Evolutionary conservation across 1,140 invertebrate genomes (phyloP).

Genomic region (Lordiphosa stackelbergi): DNA sequence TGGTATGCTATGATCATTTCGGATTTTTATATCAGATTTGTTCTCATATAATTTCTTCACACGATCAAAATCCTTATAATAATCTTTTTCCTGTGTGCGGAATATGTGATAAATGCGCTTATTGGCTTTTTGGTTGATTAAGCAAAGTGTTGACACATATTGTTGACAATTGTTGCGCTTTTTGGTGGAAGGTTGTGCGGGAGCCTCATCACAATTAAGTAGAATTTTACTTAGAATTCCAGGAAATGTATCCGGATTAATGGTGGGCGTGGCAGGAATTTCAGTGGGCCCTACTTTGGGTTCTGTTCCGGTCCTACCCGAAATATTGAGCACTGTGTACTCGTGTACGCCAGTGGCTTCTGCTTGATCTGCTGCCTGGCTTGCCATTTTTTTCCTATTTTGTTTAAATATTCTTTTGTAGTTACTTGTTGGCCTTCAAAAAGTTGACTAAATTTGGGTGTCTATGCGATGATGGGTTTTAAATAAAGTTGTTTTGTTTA

Average conservation of each 20-base stretch:
- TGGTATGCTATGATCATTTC: constrained; percentile 8
- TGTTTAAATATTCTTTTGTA: neutral
- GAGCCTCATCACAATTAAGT: neutral
- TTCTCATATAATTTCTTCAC: constrained; percentile 10
- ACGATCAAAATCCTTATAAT: constrained; percentile 1
- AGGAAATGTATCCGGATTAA: constrained; percentile 12
- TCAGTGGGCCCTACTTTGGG: neutral
- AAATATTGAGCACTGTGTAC: constrained; percentile 13
- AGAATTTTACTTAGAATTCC: constrained; percentile 14
- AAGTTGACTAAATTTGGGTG: constrained; percentile 3
- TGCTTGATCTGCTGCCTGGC: no score
- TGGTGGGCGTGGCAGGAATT: neutral
- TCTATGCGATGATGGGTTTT: no score
- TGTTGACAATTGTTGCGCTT: no score
- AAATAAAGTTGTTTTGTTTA: no score
- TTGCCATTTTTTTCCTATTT: neutral
- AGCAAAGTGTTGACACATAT: no score
- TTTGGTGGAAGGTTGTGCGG: no score
- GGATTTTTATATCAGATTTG: constrained; percentile 3
- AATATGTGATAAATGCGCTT: constrained; percentile 30
- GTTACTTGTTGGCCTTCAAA: neutral
- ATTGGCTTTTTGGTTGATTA: no score
- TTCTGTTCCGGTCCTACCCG: neutral
- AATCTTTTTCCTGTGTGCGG: neutral
- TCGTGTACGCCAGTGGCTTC: no score